Base-by-base conservation (phyloP, 2,113 vertebrate genomes). In the Misgurnus anguillicaudatus region DNA sequence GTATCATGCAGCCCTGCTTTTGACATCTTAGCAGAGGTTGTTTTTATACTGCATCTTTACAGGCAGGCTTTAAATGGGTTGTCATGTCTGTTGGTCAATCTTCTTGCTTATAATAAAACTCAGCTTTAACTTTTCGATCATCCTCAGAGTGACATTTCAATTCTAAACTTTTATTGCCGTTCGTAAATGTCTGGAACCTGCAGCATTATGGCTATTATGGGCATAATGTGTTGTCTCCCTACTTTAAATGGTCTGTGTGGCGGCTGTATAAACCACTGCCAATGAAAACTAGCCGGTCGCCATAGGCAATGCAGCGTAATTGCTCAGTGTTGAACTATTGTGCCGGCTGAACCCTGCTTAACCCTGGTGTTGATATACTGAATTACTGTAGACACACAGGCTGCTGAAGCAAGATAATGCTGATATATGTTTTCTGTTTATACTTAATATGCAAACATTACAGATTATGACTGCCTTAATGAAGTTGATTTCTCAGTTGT, bases 311-410 rank as follows among this genome's bases (percentile, higher is more conserved):
- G 48, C 61, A 57, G 21, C 6, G 63, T 73, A 73, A 73, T 65
- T 47, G 60, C 67, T 62, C 13, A n/a, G 31, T 53, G 58, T 72
- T 63, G 9, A 19, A n/a, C 36, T 55, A 9, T 79, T 64, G 69
- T 79, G 78, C 60, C 60, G 75, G n/a, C 42, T 78, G 74, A 81
- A 70, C 60, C 51, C 21, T 65, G 48, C 39, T 66, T 66, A 72
- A 66, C 67, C 77, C 38, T 72, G 39, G 5, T 21, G 47, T 47
- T 70, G 24, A 77, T 55, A 53, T 19, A 55, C 58, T 64, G 61
- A 78, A 72, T 73, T 78, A 31, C 24, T 31, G 24, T 31, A 66
- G 36, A 74, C 41, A 42, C 71, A 72, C 41, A 77, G 69, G 36
- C 51, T 39, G 68, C 31, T 45, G 11, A 36, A 68, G 19, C 24